These are phyloP conservation scores for Bembecia ichneumoniformis DNA, from an alignment of 2,888 invertebrate species.

Conservation along the genomic window DNA sequence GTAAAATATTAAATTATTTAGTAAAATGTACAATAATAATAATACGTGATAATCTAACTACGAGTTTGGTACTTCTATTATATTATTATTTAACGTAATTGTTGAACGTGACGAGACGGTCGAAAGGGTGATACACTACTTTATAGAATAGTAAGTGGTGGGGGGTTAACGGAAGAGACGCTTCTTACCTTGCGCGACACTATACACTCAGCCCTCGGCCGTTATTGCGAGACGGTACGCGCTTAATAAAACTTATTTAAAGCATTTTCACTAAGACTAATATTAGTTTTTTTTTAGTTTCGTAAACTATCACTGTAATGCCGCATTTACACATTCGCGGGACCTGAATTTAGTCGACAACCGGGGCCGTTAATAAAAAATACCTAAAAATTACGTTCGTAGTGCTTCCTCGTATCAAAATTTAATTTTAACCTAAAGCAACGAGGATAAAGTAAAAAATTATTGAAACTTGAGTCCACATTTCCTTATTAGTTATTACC, in stretches of 20 bases:
- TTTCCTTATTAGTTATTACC: too few species aligned
- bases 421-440: too few species aligned
- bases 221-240: slow-evolving; percentile 1
- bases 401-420: too few species aligned
- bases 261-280: background rate
- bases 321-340: too few species aligned
- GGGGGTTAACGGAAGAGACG: slow-evolving; percentile 28
- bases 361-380: too few species aligned
- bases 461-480: too few species aligned
- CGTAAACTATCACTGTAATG: too few species aligned
- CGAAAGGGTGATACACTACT: slow-evolving; percentile 39
- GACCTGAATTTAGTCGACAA: too few species aligned
- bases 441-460: too few species aligned
- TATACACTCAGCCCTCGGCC: slow-evolving; percentile 19
- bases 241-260: background rate
- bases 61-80: slow-evolving; percentile 70
- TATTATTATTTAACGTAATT: slow-evolving; percentile 31
- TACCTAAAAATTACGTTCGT: too few species aligned
- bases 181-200: slow-evolving; percentile 33
- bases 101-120: slow-evolving; percentile 46
- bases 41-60: slow-evolving; percentile 65
- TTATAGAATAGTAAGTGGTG: too few species aligned
- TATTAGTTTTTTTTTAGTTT: too few species aligned
- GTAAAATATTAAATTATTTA: slow-evolving; percentile 68
- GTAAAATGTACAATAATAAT: slow-evolving; percentile 59